Percentiles rank a stretch among this genome's conserved stretches.
Evolutionary conservation across 2,888 invertebrate genomes (phyloP).

Genomic region (Theristus sp.): DNA sequence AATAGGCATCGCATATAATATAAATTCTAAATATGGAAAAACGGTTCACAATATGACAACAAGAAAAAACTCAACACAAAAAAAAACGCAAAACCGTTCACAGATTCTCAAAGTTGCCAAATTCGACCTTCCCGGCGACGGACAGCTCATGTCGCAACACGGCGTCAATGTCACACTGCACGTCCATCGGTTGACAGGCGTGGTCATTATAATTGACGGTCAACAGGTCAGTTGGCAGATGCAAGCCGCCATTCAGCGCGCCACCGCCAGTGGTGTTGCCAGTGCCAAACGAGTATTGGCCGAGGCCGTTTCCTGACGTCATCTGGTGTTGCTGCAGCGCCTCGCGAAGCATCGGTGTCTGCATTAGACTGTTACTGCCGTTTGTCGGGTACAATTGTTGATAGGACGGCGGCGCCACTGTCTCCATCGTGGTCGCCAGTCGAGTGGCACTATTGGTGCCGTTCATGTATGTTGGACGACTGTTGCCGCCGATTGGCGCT

Average conservation of each 20-base stretch:
- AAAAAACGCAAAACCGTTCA: neutral
- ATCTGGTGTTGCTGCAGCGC: slow-evolving; percentile 1
- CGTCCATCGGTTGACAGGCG: neutral
- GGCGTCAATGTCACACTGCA: slow-evolving; percentile 6
- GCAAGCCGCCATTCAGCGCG: too few relatives aligned
- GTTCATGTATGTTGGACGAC: too few relatives aligned
- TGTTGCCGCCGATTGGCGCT: too few relatives aligned
- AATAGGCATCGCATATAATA: too few relatives aligned
- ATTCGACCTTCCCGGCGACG: slow-evolving; percentile 5
- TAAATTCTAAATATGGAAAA: too few relatives aligned
- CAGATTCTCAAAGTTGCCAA: neutral
- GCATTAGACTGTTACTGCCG: neutral
- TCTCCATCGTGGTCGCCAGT: too few relatives aligned
- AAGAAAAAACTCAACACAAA: neutral
- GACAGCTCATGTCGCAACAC: slow-evolving; percentile 6
- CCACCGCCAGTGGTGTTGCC: neutral
- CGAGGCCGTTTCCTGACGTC: too few relatives aligned
- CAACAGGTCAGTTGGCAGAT: neutral
- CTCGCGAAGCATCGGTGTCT: slow-evolving; percentile 1
- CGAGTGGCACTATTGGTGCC: too few relatives aligned
- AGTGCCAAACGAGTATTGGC: too few relatives aligned
- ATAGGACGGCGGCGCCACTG: slow-evolving; percentile 3
- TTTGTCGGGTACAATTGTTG: slow-evolving; percentile 3
- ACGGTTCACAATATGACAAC: too few relatives aligned
- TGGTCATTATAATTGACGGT: neutral